phyloP scores from a whole-genome alignment of 2,797 vertebrate species.

The Phyllotis vaccarum region DNA sequence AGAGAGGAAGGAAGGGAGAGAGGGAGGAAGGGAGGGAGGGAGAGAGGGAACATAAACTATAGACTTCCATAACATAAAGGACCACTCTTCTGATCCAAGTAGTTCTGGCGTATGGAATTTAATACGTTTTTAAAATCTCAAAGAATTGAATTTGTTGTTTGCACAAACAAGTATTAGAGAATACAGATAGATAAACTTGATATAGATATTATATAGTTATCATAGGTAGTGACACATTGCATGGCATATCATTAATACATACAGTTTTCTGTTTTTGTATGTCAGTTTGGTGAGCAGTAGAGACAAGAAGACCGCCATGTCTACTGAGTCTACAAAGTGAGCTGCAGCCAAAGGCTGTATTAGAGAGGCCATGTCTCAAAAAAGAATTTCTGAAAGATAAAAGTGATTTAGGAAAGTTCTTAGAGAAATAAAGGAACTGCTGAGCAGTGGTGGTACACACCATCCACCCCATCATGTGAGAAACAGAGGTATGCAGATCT shows the following conservation, averaged over 20 bases:
- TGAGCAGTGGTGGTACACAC: not conserved
- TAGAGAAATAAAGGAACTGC: not conserved
- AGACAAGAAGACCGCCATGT: not conserved
- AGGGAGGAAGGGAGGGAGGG: not conserved
- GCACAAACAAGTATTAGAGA: not conserved
- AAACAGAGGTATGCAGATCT: not conserved
- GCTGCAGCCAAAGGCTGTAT: too few species aligned
- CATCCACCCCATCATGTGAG: not conserved
- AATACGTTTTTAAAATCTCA: not conserved
- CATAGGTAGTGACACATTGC: not conserved
- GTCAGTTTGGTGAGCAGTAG: not conserved
- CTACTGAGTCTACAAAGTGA: too few species aligned
- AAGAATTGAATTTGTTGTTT: not conserved
- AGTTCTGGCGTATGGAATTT: not conserved
- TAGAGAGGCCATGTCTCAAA: too few species aligned
- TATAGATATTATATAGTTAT: not conserved
- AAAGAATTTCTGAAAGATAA: not conserved
- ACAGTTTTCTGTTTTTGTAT: not conserved
- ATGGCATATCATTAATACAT: not conserved
- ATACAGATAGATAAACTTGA: not conserved
- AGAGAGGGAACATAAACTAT: not conserved
- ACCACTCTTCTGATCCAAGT: not conserved
- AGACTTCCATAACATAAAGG: not conserved
- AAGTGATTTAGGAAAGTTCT: not conserved
- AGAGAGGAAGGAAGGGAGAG: not conserved